Percentiles rank a stretch among this genome's conserved stretches.
Conservation (phyloP, 2,113 vertebrate species). For the Hypomesus transpacificus region DNA sequence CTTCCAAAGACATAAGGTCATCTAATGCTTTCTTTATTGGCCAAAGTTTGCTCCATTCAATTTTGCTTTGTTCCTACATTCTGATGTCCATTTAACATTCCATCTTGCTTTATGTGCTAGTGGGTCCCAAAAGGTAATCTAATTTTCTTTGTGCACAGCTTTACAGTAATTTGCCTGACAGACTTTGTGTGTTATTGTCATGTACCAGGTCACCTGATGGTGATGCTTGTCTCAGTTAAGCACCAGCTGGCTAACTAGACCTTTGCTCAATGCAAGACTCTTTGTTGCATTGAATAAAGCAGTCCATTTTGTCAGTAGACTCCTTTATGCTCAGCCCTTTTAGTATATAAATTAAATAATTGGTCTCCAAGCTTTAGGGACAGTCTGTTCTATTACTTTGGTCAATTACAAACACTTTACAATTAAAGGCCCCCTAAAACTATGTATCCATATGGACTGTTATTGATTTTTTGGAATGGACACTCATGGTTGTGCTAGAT, state of each 20-base stretch:
- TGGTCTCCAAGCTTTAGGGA: conserved; percentile 2
- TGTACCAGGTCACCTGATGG: conserved; percentile 1
- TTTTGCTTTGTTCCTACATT: neutral
- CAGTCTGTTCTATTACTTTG: conserved; percentile 16
- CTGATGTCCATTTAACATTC: conserved; percentile 19
- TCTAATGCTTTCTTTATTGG: too few relatives aligned
- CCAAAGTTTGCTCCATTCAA: neutral
- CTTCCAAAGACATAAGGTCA: too few relatives aligned
- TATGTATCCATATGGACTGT: neutral
- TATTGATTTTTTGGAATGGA: neutral
- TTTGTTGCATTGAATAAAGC: conserved; percentile 25
- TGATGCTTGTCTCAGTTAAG: neutral
- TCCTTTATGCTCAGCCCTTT: conserved; percentile 32
- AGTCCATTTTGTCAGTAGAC: conserved; percentile 44
- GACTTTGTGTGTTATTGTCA: conserved; percentile 15
- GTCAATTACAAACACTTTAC: conserved; percentile 23
- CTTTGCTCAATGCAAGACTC: conserved; percentile 45
- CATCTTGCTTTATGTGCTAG: conserved; percentile 24
- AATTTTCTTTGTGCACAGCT: conserved; percentile 51
- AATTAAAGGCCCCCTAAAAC: conserved; percentile 10
- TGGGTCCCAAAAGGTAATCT: conserved; percentile 33
- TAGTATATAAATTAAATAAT: conserved; percentile 26
- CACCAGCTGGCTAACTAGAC: conserved; percentile 54
- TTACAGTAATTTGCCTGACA: conserved; percentile 50
- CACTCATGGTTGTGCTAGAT: neutral